Percentiles rank a stretch among this genome's conserved stretches.
phyloP scores from a whole-genome alignment of 2,888 invertebrate species.

The Synergus japonicus region DNA sequence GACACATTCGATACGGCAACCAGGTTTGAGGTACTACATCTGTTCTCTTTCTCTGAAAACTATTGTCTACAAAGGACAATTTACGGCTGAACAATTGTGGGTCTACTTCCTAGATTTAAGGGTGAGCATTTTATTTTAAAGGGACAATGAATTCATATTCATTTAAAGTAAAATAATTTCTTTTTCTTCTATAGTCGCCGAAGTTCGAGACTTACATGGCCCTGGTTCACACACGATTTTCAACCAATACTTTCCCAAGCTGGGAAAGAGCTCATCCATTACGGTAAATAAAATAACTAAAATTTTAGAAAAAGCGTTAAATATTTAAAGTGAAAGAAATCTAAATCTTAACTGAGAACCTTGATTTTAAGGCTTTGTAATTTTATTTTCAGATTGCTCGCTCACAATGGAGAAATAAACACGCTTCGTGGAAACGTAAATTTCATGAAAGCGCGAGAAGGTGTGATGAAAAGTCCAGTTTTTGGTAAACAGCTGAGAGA shows the following conservation, averaged over 20 bases:
- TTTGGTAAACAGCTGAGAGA: constrained; percentile 91
- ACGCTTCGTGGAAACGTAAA: constrained; percentile 99
- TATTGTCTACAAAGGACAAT: constrained; percentile 98
- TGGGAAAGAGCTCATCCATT: constrained; percentile 99
- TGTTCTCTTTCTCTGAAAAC: constrained; percentile 95
- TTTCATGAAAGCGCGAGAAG: constrained; percentile 98
- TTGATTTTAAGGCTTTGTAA: not conserved
- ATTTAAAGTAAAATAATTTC: not conserved
- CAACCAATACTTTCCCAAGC: constrained; percentile 99
- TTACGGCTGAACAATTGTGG: constrained; percentile 97
- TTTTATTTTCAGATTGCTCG: constrained; percentile 84
- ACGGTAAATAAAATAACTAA: constrained; percentile 80
- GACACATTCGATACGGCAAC: constrained; percentile 91
- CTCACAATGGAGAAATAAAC: constrained; percentile 99
- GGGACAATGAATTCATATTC: not conserved
- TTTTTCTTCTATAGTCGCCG: constrained; percentile 82
- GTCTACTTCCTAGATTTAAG: constrained; percentile 84
- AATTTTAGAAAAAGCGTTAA: too few relatives aligned
- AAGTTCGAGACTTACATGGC: constrained; percentile 96
- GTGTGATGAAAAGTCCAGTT: constrained; percentile 93
- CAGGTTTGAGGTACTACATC: constrained; percentile 95
- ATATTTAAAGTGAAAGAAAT: constrained; percentile 10
- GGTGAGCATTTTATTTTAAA: constrained; percentile 66
- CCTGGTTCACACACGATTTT: constrained; percentile 98
- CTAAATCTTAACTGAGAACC: not conserved